Percentiles rank a stretch among this genome's conserved stretches.
phyloP scores from a whole-genome alignment of 1,140 invertebrate species.

The Drosophila kohkoa region DNA sequence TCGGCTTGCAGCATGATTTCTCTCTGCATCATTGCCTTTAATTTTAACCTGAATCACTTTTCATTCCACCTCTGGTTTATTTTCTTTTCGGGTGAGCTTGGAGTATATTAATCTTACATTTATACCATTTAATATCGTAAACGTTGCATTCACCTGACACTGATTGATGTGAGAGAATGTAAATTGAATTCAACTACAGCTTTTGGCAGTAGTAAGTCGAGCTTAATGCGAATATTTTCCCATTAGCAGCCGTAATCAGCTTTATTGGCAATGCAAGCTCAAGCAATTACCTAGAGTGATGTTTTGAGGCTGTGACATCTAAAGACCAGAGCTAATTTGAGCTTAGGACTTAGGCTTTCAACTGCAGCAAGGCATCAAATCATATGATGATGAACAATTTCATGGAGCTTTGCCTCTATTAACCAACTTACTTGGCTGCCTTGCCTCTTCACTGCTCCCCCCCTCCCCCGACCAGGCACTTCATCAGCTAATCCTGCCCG shows the following conservation, averaged over 20 bases:
- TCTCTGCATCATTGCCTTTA: background rate
- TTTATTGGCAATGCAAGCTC: slow-evolving; percentile 1
- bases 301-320: background rate
- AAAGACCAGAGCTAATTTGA: slow-evolving; percentile 1
- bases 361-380: slow-evolving; percentile 17
- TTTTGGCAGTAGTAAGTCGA: background rate
- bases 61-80: slow-evolving; percentile 14
- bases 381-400: slow-evolving; percentile 64
- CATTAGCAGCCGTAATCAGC: slow-evolving; percentile 13
- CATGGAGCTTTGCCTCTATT: slow-evolving; percentile 62
- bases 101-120: slow-evolving; percentile 58
- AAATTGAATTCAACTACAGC: slow-evolving; percentile 23
- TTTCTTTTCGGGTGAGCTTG: slow-evolving; percentile 5
- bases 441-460: background rate
- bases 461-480: background rate
- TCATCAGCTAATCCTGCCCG: slow-evolving; percentile 31
- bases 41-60: slow-evolving; percentile 18
- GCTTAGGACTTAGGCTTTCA: slow-evolving; percentile 4
- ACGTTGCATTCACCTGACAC: slow-evolving; percentile 19
- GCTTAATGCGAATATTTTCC: slow-evolving; percentile 6
- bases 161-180: slow-evolving; percentile 38
- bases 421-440: slow-evolving; percentile 30
- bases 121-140: slow-evolving; percentile 7
- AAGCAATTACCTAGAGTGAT: slow-evolving; percentile 18
- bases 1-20: background rate